Evolutionary conservation across 2,797 vertebrate species (phyloP).

Genomic region (Garrulus glandarius): DNA sequence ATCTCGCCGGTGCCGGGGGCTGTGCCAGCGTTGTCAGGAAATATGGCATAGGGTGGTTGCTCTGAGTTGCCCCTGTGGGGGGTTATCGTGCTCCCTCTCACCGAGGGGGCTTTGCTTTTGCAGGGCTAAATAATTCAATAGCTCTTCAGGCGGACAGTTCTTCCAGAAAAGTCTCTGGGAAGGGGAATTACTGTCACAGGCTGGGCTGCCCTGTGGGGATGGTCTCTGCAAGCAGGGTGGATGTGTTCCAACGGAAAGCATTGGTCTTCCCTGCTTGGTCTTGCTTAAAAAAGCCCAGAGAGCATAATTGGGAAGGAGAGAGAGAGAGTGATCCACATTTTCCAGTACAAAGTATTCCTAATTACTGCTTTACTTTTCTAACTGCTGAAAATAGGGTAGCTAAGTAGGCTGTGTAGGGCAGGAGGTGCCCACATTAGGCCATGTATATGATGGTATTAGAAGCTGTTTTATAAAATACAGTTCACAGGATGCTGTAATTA

Average conservation of each 20-base stretch:
- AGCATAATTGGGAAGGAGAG: neutral
- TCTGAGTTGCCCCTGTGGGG: neutral
- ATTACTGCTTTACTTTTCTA: neutral
- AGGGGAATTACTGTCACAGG: neutral
- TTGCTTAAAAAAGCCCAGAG: neutral
- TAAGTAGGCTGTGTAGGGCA: neutral
- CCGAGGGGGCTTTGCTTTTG: neutral
- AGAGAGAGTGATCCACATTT: accelerated
- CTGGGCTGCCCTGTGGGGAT: neutral
- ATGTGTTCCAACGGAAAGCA: neutral
- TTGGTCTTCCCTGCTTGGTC: neutral
- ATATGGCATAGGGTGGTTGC: neutral
- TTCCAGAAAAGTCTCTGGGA: neutral
- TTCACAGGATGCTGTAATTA: neutral
- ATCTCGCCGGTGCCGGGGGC: neutral
- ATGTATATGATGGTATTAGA: neutral
- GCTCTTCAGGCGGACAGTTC: neutral
- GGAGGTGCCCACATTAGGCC: neutral
- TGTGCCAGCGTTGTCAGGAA: neutral
- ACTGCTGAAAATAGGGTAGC: neutral
- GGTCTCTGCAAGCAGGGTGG: neutral
- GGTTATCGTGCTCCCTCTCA: neutral
- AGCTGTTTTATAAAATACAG: neutral
- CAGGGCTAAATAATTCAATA: neutral
- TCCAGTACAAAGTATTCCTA: neutral